Evolutionary conservation across 2,113 vertebrate species (phyloP).

Genomic region (Arothron firmamentum): DNA sequence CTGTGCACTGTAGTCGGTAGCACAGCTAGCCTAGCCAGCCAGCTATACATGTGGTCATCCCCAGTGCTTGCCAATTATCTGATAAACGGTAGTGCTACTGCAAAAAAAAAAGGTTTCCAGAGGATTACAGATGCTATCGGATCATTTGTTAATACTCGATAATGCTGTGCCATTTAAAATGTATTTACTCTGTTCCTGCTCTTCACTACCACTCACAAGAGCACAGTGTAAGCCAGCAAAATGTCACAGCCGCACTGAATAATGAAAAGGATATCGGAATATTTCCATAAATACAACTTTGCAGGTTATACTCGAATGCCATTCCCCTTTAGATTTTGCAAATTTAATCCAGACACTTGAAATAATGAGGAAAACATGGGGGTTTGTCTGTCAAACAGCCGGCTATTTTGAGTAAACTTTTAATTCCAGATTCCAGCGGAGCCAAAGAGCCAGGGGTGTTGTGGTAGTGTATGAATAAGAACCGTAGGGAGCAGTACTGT

Average conservation of each 20-base stretch:
- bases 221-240: conserved; percentile 33
- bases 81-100: conserved; percentile 49
- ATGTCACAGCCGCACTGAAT: conserved; percentile 38
- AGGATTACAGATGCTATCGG: conserved; percentile 69
- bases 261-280: conserved; percentile 2
- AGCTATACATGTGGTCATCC: conserved; percentile 65
- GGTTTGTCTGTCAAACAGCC: conserved; percentile 41
- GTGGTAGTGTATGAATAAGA: conserved; percentile 52
- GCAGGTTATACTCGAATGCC: conserved; percentile 5
- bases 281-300: conserved; percentile 21
- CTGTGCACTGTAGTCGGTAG: conserved; percentile 66
- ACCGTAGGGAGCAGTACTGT: conserved; percentile 48
- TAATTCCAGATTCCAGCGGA: conserved; percentile 40
- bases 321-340: conserved; percentile 21
- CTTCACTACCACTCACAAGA: conserved; percentile 36
- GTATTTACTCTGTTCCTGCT: conserved; percentile 59
- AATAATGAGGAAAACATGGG: conserved; percentile 40
- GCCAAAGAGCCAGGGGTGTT: conserved; percentile 42
- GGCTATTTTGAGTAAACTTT: conserved; percentile 30
- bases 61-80: conserved; percentile 62
- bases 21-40: conserved; percentile 49
- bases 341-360: conserved; percentile 26
- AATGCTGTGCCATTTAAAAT: conserved; percentile 55
- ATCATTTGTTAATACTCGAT: conserved; percentile 66
- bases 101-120: conserved; percentile 67